Conservation (phyloP, 2,888 invertebrate species). For the Caenorhabditis plicata region DNA sequence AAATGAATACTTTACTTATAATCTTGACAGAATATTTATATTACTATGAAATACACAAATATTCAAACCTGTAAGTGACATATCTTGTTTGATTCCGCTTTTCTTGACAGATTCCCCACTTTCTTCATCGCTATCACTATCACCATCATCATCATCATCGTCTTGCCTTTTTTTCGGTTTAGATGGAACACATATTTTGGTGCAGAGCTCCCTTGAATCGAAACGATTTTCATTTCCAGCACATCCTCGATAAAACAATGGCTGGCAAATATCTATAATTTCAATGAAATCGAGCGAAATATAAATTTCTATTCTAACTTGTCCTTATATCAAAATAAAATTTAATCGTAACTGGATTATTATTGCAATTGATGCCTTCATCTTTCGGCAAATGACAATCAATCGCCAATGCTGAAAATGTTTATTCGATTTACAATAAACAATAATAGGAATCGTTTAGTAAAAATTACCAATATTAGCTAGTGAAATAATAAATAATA, state of each 20-base stretch:
- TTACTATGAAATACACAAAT: too few species aligned
- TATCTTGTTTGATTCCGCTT: neutral
- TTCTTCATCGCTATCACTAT: slow-evolving; percentile 3
- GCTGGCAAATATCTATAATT: slow-evolving; percentile 42
- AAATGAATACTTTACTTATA: too few species aligned
- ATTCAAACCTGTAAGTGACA: too few species aligned
- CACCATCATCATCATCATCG: slow-evolving; percentile 5
- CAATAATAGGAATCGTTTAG: too few species aligned
- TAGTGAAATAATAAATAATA: too few species aligned
- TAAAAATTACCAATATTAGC: too few species aligned
- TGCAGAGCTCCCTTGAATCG: slow-evolving; percentile 47
- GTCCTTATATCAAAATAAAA: slow-evolving; percentile 36
- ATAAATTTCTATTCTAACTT: too few species aligned
- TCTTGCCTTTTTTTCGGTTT: slow-evolving; percentile 3
- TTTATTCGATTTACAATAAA: too few species aligned
- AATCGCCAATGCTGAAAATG: slow-evolving; percentile 12
- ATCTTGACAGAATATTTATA: too few species aligned
- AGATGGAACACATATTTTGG: slow-evolving; percentile 25
- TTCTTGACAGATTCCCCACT: neutral
- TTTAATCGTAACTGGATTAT: slow-evolving; percentile 18
- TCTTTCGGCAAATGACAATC: slow-evolving; percentile 28
- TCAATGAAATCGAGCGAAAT: too few species aligned
- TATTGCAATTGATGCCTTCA: slow-evolving; percentile 26
- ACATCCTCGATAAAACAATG: slow-evolving; percentile 52
- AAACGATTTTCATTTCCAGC: slow-evolving; percentile 60